Conservation (phyloP, 2,113 vertebrate species). For the Elgaria multicarinata region DNA sequence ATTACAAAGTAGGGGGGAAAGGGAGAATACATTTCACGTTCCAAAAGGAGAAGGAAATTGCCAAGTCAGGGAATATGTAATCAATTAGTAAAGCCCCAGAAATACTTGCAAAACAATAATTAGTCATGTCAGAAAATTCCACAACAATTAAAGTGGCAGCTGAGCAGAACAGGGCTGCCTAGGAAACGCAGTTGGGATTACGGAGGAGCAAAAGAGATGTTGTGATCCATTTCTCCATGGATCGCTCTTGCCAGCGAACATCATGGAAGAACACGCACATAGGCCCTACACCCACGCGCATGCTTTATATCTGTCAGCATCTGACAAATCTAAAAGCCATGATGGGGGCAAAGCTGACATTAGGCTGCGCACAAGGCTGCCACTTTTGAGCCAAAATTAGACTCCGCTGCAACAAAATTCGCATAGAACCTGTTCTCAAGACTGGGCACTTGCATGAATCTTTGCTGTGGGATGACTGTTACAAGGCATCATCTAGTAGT, state of each 20-base stretch:
- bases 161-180: neutral
- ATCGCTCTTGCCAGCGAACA: neutral
- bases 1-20: neutral
- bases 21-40: neutral
- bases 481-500: too few species aligned
- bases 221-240: accelerated
- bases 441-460: neutral
- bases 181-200: neutral
- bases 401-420: neutral
- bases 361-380: neutral
- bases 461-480: neutral
- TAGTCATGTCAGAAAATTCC: conserved; percentile 51
- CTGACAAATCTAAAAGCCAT: neutral
- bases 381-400: neutral
- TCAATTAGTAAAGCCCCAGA: conserved; percentile 41
- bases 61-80: conserved; percentile 52
- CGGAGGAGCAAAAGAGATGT: accelerated
- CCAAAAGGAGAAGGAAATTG: neutral
- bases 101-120: conserved; percentile 55
- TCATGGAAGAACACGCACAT: neutral
- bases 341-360: neutral
- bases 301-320: too few species aligned
- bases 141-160: neutral
- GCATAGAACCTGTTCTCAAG: neutral
- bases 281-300: neutral